phyloP scores from a whole-genome alignment of 2,113 vertebrate species.

The Microcebus murinus region DNA sequence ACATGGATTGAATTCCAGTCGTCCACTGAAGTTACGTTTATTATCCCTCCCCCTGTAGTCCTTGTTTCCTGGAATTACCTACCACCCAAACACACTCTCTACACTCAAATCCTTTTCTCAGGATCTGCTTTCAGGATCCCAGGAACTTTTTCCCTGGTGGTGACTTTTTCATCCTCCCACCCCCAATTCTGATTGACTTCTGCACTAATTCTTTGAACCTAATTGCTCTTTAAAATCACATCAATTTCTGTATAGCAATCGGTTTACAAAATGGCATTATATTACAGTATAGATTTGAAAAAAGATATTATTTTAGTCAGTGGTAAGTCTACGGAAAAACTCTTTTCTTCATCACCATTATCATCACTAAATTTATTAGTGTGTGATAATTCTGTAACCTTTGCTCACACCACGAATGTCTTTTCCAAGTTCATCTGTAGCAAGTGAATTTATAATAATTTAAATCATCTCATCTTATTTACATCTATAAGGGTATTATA shows the following conservation, averaged over 20 bases:
- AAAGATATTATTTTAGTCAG: not conserved
- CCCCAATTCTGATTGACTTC: not conserved
- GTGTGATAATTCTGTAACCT: not conserved
- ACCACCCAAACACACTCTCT: accelerated
- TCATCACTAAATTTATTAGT: not conserved
- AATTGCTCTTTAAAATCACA: not conserved
- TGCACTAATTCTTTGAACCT: not conserved
- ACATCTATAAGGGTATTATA: not conserved
- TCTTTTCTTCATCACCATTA: not conserved
- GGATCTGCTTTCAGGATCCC: not conserved
- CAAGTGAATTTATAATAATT: not conserved
- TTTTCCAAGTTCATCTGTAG: not conserved
- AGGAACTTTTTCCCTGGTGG: not conserved
- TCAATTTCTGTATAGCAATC: not conserved
- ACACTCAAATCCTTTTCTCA: not conserved
- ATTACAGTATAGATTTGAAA: not conserved
- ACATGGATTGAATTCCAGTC: not conserved
- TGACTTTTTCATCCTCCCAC: not conserved
- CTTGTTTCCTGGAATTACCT: not conserved
- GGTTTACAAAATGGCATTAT: not conserved
- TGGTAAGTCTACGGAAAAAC: not conserved
- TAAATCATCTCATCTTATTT: not conserved
- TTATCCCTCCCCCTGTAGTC: accelerated
- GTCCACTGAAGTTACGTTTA: not conserved
- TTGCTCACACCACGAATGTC: not conserved